A percentile compares a stretch with the other conserved stretches of the same genome.
Evolutionary conservation across 1,140 invertebrate genomes (phyloP).

Genomic region (Lamellibrachia luymesi): DNA sequence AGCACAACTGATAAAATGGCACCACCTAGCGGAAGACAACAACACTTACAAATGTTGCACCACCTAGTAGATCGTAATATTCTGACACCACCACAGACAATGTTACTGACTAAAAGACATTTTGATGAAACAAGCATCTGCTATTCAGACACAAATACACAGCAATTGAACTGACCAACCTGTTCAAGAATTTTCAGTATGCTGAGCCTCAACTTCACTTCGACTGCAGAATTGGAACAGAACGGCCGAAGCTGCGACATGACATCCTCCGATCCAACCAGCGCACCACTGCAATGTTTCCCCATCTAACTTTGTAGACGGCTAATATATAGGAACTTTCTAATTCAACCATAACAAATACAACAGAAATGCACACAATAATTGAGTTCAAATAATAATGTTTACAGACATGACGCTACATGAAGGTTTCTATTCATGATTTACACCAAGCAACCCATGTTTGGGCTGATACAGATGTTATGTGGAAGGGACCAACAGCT

Average conservation of each 20-base stretch:
- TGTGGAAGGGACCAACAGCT: too few species aligned
- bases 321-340: not conserved
- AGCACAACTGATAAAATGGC: too few species aligned
- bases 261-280: constrained; percentile 39
- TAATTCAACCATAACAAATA: not conserved
- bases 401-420: not conserved
- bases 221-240: constrained; percentile 40
- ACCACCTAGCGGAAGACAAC: too few species aligned
- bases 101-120: not conserved
- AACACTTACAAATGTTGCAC: too few species aligned
- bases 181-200: constrained; percentile 46
- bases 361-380: not conserved
- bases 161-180: constrained; percentile 30
- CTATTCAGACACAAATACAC: not conserved
- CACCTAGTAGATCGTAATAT: too few species aligned
- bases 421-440: too few species aligned
- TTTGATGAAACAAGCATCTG: not conserved
- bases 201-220: constrained; percentile 41
- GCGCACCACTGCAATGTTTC: constrained; percentile 36
- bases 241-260: constrained; percentile 42
- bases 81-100: too few species aligned
- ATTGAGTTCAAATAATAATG: not conserved
- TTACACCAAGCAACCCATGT: too few species aligned
- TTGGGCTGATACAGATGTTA: too few species aligned
- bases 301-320: not conserved